Conservation (phyloP, 1,140 invertebrate species). For the Cydia splendana region DNA sequence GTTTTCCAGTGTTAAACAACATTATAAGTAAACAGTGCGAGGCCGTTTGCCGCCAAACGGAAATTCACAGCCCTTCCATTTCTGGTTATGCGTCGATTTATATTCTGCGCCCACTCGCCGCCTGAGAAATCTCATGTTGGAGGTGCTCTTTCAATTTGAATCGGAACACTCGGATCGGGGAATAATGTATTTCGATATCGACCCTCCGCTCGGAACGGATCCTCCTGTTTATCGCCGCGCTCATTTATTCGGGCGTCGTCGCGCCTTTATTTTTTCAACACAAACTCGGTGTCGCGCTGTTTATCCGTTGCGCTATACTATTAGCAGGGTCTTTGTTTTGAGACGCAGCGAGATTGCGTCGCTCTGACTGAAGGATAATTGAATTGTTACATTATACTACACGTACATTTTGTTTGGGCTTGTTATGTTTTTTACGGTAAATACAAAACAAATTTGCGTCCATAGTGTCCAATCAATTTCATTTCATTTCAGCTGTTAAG, state of each 20-base stretch:
- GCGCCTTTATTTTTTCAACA: slow-evolving; percentile 78
- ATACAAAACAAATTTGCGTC: not conserved
- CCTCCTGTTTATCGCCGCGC: slow-evolving; percentile 78
- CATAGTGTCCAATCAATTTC: not conserved
- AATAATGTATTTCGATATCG: slow-evolving; percentile 80
- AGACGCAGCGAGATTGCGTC: slow-evolving; percentile 64
- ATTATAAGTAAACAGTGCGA: slow-evolving; percentile 36
- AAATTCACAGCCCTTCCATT: slow-evolving; percentile 75
- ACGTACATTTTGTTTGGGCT: slow-evolving; percentile 29
- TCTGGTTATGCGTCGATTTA: slow-evolving; percentile 79
- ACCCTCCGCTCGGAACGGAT: slow-evolving; percentile 74
- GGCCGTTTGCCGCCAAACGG: slow-evolving; percentile 64
- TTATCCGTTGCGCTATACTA: slow-evolving; percentile 69
- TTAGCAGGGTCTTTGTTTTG: slow-evolving; percentile 73
- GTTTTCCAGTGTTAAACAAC: slow-evolving; percentile 13
- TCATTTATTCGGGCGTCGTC: slow-evolving; percentile 78
- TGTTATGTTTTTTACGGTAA: slow-evolving; percentile 23
- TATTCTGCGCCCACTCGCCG: slow-evolving; percentile 78
- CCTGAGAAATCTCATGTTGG: slow-evolving; percentile 79
- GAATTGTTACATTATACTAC: slow-evolving; percentile 66
- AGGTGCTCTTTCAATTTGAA: slow-evolving; percentile 81
- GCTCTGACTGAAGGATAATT: slow-evolving; percentile 64
- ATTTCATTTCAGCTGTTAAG: not conserved
- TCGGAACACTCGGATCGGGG: slow-evolving; percentile 79
- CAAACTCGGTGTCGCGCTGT: slow-evolving; percentile 68